Evolutionary conservation across 2,113 vertebrate species (phyloP).

Genomic region (Cyanoliseus patagonus): DNA sequence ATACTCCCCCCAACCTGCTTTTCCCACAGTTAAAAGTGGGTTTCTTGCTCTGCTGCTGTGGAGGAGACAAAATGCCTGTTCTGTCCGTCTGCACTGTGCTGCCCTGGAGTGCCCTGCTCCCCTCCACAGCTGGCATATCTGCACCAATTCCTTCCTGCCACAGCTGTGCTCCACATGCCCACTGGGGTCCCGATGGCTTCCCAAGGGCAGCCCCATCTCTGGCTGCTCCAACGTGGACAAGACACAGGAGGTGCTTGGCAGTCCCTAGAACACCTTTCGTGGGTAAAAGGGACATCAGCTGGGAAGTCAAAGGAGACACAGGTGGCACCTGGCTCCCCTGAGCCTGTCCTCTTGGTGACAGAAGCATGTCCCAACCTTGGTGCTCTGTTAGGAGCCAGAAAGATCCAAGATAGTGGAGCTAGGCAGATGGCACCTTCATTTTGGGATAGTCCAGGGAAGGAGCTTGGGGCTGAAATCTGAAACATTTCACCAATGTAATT

Average conservation of each 20-base stretch:
- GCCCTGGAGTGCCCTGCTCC: accelerated
- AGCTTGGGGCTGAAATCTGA: background rate
- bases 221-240: accelerated
- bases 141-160: background rate
- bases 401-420: background rate
- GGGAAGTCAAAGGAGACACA: background rate
- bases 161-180: background rate
- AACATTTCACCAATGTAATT: background rate
- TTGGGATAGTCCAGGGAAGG: background rate
- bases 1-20: background rate
- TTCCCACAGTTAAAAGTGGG: background rate
- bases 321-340: background rate
- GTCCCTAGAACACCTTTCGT: accelerated
- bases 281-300: background rate
- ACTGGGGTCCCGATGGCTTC: accelerated
- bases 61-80: background rate
- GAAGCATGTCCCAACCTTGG: background rate
- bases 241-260: accelerated
- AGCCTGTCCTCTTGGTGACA: background rate
- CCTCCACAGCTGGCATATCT: background rate
- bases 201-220: background rate
- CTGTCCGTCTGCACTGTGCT: background rate
- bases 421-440: background rate
- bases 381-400: background rate
- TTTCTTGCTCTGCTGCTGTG: background rate